Evolutionary conservation across 2,888 invertebrate species (phyloP).

Genomic region (Reticulitermes lucifugus): DNA sequence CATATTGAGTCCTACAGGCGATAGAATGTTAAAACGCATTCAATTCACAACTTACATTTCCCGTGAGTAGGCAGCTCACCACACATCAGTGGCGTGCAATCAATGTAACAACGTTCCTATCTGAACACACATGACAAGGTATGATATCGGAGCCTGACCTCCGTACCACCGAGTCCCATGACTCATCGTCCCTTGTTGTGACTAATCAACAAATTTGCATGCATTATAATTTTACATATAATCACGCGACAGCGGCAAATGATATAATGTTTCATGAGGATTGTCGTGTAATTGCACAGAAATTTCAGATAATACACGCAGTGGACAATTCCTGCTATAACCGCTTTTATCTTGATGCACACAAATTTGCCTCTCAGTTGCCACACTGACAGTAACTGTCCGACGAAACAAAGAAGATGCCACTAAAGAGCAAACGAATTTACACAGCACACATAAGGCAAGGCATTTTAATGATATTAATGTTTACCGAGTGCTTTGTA

Average conservation of each 20-base stretch:
- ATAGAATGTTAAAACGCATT: neutral
- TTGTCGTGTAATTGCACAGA: neutral
- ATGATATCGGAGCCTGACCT: neutral
- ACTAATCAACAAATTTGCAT: slow-evolving; percentile 36
- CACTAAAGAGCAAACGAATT: too few species aligned
- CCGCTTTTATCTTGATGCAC: neutral
- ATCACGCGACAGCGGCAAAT: slow-evolving; percentile 3
- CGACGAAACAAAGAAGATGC: too few species aligned
- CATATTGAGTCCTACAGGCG: neutral
- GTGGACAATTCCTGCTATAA: neutral
- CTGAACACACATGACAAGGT: neutral
- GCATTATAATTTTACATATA: slow-evolving; percentile 36
- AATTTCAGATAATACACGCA: neutral
- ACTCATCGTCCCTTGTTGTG: neutral
- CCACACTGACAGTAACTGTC: too few species aligned
- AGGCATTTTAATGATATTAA: too few species aligned
- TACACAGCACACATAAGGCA: too few species aligned
- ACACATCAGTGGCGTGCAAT: slow-evolving; percentile 11
- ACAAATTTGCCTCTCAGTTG: too few species aligned
- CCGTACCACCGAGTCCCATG: neutral
- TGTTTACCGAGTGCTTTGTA: too few species aligned
- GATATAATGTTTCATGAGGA: neutral
- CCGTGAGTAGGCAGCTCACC: neutral
- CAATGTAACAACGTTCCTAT: neutral
- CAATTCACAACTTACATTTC: neutral